These are phyloP conservation scores for Pandemis heparana DNA, from an alignment of 2,888 invertebrate genomes.

Conservation along the genomic window DNA sequence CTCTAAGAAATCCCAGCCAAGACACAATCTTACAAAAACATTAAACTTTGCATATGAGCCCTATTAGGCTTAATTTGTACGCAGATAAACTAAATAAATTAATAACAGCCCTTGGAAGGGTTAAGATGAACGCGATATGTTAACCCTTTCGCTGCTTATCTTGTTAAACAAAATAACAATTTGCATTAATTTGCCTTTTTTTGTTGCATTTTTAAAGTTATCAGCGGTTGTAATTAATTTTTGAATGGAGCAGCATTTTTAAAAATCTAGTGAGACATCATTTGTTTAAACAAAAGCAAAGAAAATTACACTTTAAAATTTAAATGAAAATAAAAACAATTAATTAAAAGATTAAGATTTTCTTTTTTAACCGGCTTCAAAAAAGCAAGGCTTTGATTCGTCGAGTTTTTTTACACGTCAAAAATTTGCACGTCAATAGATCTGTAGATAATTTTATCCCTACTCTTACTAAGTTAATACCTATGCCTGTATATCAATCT, in stretches of 20 bases:
- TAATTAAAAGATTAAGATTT: too few species aligned
- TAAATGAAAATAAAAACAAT: too few species aligned
- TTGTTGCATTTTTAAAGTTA: slow-evolving; percentile 3
- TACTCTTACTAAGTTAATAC: too few species aligned
- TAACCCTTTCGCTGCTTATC: slow-evolving; percentile 57
- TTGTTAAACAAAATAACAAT: slow-evolving; percentile 39
- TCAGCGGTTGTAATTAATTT: not conserved
- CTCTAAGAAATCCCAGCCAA: slow-evolving; percentile 64
- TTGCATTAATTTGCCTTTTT: slow-evolving; percentile 14
- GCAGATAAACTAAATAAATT: slow-evolving; percentile 81
- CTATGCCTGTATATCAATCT: slow-evolving; percentile 1
- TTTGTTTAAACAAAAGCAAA: too few species aligned
- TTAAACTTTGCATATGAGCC: slow-evolving; percentile 82
- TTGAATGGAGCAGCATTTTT: too few species aligned
- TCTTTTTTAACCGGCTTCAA: too few species aligned
- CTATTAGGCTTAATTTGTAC: slow-evolving; percentile 58
- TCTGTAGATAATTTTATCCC: too few species aligned
- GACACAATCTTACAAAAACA: slow-evolving; percentile 75
- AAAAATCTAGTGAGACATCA: too few species aligned
- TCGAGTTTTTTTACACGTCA: too few species aligned
- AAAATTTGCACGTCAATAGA: too few species aligned
- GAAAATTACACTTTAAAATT: too few species aligned
- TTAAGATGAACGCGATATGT: slow-evolving; percentile 77
- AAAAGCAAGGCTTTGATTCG: too few species aligned
- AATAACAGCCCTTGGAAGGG: slow-evolving; percentile 79